These are phyloP conservation scores for Amblyjoppa fuscipennis DNA, from an alignment of 2,888 invertebrate species.

Conservation along the genomic window DNA sequence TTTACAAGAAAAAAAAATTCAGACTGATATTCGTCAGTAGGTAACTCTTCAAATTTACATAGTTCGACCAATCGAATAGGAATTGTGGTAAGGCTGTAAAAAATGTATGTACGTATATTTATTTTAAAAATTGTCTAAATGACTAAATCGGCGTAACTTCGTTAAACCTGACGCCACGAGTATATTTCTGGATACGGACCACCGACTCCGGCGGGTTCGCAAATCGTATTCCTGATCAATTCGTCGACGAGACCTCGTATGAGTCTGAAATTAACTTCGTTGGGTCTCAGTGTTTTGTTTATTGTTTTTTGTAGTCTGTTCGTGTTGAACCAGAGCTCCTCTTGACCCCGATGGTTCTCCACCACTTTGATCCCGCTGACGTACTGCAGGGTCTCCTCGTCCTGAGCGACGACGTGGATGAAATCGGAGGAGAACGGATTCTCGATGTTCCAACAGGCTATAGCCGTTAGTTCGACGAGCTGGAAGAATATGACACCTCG, in stretches of 20 bases:
- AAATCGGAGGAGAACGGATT: constrained; percentile 81
- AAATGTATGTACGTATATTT: neutral
- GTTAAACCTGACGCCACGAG: constrained; percentile 78
- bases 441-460: constrained; percentile 85
- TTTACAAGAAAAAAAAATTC: neutral
- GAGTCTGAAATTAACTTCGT: constrained; percentile 81
- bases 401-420: constrained; percentile 80
- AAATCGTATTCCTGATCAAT: constrained; percentile 81
- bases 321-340: constrained; percentile 84
- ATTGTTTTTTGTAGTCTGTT: constrained; percentile 83
- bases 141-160: neutral
- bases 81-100: neutral
- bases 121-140: neutral
- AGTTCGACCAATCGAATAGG: neutral
- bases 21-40: neutral
- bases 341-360: constrained; percentile 77
- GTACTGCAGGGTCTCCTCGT: constrained; percentile 81
- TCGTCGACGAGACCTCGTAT: constrained; percentile 81
- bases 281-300: constrained; percentile 78
- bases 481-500: constrained; percentile 84
- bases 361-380: constrained; percentile 83
- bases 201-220: constrained; percentile 74
- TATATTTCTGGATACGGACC: constrained; percentile 72
- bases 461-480: constrained; percentile 82
- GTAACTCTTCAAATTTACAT: neutral